phyloP scores from a whole-genome alignment of 2,888 invertebrate species.

The Timandra comae region DNA sequence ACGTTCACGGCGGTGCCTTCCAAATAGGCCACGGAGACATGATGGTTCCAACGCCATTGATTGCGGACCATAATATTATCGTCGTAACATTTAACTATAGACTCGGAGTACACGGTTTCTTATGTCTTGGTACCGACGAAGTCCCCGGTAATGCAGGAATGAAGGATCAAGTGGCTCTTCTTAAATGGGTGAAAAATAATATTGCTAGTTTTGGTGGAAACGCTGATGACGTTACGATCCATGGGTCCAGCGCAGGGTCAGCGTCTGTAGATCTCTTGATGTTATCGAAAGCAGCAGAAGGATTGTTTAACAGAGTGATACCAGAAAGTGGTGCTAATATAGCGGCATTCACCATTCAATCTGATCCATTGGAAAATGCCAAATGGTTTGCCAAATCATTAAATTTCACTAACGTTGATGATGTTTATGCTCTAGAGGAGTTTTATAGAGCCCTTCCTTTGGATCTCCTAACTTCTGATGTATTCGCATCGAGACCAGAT shows the following conservation, averaged over 20 bases:
- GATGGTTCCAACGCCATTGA: slow-evolving; percentile 15
- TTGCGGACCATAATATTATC: slow-evolving; percentile 23
- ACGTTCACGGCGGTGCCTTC: slow-evolving; percentile 34
- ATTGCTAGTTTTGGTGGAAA: slow-evolving; percentile 39
- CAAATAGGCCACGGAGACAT: slow-evolving; percentile 21
- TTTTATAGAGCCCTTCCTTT: slow-evolving; percentile 32
- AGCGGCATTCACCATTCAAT: slow-evolving; percentile 26
- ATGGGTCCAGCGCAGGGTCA: slow-evolving; percentile 34
- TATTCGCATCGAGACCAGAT: slow-evolving; percentile 14
- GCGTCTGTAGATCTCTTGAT: slow-evolving; percentile 29
- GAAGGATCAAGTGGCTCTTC: slow-evolving; percentile 37
- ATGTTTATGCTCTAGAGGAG: slow-evolving; percentile 33
- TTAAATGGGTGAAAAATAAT: slow-evolving; percentile 38
- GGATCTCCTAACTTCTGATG: slow-evolving; percentile 9
- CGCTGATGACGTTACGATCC: slow-evolving; percentile 36
- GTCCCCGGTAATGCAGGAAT: slow-evolving; percentile 39
- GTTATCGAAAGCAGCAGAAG: slow-evolving; percentile 29
- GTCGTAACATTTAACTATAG: slow-evolving; percentile 33
- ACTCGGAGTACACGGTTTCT: slow-evolving; percentile 28
- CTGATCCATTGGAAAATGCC: slow-evolving; percentile 35
- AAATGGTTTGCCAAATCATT: slow-evolving; percentile 26
- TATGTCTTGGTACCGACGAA: slow-evolving; percentile 33
- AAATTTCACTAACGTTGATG: slow-evolving; percentile 28
- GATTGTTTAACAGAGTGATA: slow-evolving; percentile 36
- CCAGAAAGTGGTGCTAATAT: slow-evolving; percentile 35